Conservation (phyloP, 2,797 vertebrate species). For the Linurgus olivaceus region DNA sequence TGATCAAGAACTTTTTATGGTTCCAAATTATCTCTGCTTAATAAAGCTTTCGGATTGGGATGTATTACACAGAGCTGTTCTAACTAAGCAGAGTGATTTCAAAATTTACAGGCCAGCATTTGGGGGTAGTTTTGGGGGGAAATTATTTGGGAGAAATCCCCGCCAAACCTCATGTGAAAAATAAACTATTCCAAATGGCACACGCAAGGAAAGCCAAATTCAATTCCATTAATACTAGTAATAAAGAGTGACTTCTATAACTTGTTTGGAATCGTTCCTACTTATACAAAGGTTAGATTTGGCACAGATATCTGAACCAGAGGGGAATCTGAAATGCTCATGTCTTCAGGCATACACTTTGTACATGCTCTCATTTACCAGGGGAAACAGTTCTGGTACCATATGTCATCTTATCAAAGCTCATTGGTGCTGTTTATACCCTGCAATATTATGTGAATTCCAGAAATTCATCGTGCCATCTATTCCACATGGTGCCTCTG, state of each 20-base stretch:
- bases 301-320: conserved; percentile 15
- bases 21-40: background rate
- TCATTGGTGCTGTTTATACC: background rate
- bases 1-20: background rate
- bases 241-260: conserved; percentile 41
- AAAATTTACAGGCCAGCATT: conserved; percentile 12
- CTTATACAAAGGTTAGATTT: conserved; percentile 42
- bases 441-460: background rate
- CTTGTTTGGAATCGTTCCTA: conserved; percentile 51
- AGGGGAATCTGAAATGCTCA: conserved; percentile 15
- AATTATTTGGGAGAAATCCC: conserved; percentile 31
- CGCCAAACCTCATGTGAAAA: conserved; percentile 58
- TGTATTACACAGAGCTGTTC: conserved; percentile 30
- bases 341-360: background rate
- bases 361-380: background rate
- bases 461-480: conserved; percentile 5
- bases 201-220: conserved; percentile 26
- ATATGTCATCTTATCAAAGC: background rate
- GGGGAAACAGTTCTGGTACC: conserved; percentile 18
- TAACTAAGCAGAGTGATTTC: conserved; percentile 15
- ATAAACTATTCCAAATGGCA: conserved; percentile 53
- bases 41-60: background rate
- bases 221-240: conserved; percentile 40
- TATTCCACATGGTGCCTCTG: conserved; percentile 24
- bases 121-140: background rate